These are phyloP conservation scores for Pandion haliaetus DNA, from an alignment of 2,113 vertebrate genomes.

Conservation along the genomic window DNA sequence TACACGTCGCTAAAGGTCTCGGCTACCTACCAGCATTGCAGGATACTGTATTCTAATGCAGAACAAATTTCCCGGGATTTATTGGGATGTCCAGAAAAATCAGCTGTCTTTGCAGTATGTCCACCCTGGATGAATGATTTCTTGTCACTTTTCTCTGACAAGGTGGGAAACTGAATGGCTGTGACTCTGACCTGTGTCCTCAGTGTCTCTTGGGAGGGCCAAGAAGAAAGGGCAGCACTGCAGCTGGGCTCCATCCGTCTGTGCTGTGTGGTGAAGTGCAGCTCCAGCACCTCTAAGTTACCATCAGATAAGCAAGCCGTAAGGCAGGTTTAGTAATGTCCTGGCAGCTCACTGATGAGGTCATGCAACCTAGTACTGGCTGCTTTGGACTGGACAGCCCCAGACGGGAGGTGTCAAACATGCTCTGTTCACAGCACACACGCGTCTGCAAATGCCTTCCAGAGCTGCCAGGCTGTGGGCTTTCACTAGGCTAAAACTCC, in stretches of 20 bases:
- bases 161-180: neutral
- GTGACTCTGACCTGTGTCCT: neutral
- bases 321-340: neutral
- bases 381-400: neutral
- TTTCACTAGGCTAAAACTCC: neutral
- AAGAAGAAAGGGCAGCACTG: neutral
- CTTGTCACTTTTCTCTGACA: conserved; percentile 6
- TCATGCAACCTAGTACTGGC: neutral
- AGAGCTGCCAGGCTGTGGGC: neutral
- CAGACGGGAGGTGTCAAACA: neutral
- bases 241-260: neutral
- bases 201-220: neutral
- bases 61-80: conserved; percentile 30
- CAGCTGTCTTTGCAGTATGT: conserved; percentile 13
- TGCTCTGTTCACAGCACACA: neutral
- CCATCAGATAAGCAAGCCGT: neutral
- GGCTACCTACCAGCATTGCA: neutral
- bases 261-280: neutral
- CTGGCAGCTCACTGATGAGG: neutral
- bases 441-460: neutral
- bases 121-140: neutral
- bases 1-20: neutral
- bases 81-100: conserved; percentile 34
- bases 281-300: neutral
- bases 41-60: neutral